Evolutionary conservation across 2,797 vertebrate genomes (phyloP).

Genomic region (Megalops cyprinoides): DNA sequence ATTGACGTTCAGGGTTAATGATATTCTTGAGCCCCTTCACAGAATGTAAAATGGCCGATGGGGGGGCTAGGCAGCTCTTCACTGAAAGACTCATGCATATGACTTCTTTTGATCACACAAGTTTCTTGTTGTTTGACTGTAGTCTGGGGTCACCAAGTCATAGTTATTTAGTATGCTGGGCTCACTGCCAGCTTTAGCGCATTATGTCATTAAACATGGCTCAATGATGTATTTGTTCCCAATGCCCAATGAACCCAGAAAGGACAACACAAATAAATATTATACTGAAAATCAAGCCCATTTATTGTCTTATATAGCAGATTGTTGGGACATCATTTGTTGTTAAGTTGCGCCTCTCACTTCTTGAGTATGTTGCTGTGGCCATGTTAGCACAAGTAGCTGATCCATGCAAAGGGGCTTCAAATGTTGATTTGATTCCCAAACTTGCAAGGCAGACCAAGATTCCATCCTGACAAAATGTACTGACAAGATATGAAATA

Average conservation of each 20-base stretch:
- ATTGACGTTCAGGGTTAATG: conserved; percentile 25
- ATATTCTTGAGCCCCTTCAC: conserved; percentile 24
- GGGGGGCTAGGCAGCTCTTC: not conserved
- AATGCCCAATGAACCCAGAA: conserved; percentile 6
- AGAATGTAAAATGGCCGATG: not conserved
- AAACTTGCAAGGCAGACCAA: too few species aligned
- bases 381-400: not conserved
- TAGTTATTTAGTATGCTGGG: conserved; percentile 53
- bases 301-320: not conserved
- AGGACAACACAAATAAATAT: not conserved
- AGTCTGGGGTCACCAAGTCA: conserved; percentile 53
- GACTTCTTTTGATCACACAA: conserved; percentile 48
- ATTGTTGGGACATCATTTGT: not conserved
- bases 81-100: conserved; percentile 17
- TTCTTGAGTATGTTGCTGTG: not conserved
- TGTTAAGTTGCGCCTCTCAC: not conserved
- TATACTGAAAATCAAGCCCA: too few species aligned
- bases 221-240: conserved; percentile 74
- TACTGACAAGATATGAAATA: too few species aligned
- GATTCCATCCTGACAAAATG: too few species aligned
- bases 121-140: conserved; percentile 58
- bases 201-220: conserved; percentile 73
- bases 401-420: not conserved
- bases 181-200: conserved; percentile 70
- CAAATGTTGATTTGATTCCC: too few species aligned